Conservation (phyloP, 2,888 invertebrate genomes). For the Trilocha varians region DNA sequence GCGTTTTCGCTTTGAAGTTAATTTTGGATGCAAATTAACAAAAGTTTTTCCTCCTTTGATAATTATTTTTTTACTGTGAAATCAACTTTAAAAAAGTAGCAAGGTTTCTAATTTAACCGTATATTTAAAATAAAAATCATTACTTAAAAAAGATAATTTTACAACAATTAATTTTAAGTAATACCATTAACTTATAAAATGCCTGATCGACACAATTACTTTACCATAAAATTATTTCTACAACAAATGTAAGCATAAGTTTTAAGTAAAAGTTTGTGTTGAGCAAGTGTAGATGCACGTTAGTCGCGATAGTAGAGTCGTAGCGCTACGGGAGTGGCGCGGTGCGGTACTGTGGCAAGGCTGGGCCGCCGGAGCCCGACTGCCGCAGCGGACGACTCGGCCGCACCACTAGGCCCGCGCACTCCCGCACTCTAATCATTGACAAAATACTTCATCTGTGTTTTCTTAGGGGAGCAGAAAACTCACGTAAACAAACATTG, state of each 20-base stretch:
- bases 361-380: constrained; percentile 26
- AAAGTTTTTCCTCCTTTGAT: too few relatives aligned
- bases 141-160: too few relatives aligned
- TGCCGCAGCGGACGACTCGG: constrained; percentile 29
- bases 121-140: too few relatives aligned
- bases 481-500: constrained; percentile 29
- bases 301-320: constrained; percentile 20
- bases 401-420: constrained; percentile 26
- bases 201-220: too few relatives aligned
- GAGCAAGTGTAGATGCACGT: constrained; percentile 15
- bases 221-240: background rate
- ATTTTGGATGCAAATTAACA: too few relatives aligned
- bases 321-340: constrained; percentile 27
- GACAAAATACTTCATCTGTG: constrained; percentile 62
- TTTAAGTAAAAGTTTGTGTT: background rate
- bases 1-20: too few relatives aligned
- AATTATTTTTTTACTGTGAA: too few relatives aligned
- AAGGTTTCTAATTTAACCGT: too few relatives aligned
- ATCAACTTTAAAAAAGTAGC: too few relatives aligned
- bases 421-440: constrained; percentile 53
- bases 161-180: too few relatives aligned
- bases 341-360: constrained; percentile 24
- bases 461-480: constrained; percentile 39
- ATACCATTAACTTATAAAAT: too few relatives aligned
- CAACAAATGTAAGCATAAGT: background rate